Evolutionary conservation across 2,888 invertebrate species (phyloP), one percentile per base, ranked within the genome.

Genomic region (Nysson spinosus): DNA sequence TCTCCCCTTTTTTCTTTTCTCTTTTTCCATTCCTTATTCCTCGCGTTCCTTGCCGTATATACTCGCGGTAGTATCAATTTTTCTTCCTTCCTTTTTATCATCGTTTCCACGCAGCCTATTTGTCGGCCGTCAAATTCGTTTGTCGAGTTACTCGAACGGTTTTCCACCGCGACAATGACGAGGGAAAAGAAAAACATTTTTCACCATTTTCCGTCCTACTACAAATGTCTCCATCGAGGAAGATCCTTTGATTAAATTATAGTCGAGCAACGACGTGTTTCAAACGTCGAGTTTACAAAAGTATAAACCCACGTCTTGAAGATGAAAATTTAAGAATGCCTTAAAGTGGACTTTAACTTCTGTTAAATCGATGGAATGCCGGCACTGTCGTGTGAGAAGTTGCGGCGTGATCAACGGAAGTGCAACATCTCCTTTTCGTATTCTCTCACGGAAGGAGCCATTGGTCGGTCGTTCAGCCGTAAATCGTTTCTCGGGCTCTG

Each of bases 401-500:
- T 34, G 50, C 50, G 51, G 34, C 35, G 51, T 35, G 57, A 40
- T 20, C 22, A 37, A 42, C 51, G 35, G 46, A 60, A 66, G 32
- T 46, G 30, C 49, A 60, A 60, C 60, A 58, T 24, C 16, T 37
- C 42, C 58, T 34, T 44, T 49, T 58, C 17, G 58, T 56, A 35
- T 60, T 61, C 52, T n/a, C n/a, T 39, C 64, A 50, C 55, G 63
- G 30, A 47, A 42, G 49, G 20, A 43, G 43, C 16, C 37, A 65
- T 64, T 63, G 69, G 39, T 57, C 69, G 61, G 44, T 55, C 63
- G 60, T 49, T 69, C 46, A 46, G 32, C 43, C 72, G 68, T 69
- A 66, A 75, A 73, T 71, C 70, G 70, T 66, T 76, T 56, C 72
- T 55, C 64, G 58, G 55, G 67, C 71, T 64, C 67, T 49, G 68